Conservation (phyloP, 2,888 invertebrate species). For the Cantharis rustica region DNA sequence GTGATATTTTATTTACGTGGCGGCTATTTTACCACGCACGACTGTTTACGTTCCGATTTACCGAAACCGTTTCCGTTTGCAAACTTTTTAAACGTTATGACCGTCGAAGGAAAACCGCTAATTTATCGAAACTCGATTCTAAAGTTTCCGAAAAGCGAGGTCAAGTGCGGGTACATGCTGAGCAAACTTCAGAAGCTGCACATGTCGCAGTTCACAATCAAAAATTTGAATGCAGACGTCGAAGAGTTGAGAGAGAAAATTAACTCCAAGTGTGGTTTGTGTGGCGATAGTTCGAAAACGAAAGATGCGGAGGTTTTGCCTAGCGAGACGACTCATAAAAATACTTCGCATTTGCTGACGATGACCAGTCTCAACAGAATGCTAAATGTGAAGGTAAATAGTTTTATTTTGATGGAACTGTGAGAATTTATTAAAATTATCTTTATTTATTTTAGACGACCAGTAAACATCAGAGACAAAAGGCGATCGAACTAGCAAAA, state of each 20-base stretch:
- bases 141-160: slow-evolving; percentile 64
- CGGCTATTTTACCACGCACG: slow-evolving; percentile 75
- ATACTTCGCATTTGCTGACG: slow-evolving; percentile 52
- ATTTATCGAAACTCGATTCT: slow-evolving; percentile 55
- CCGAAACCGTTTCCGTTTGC: slow-evolving; percentile 46
- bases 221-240: slow-evolving; percentile 69
- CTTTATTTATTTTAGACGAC: slow-evolving; percentile 44
- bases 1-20: slow-evolving; percentile 87
- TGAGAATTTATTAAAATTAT: no score
- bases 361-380: slow-evolving; percentile 55
- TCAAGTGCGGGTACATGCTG: slow-evolving; percentile 74
- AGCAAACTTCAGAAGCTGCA: slow-evolving; percentile 72
- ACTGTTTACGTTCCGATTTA: slow-evolving; percentile 53
- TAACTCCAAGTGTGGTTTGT: slow-evolving; percentile 40
- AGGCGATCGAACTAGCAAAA: slow-evolving; percentile 67
- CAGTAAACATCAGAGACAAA: slow-evolving; percentile 66
- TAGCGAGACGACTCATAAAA: slow-evolving; percentile 40
- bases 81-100: slow-evolving; percentile 47
- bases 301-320: slow-evolving; percentile 16
- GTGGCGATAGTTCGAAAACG: slow-evolving; percentile 18
- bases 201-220: slow-evolving; percentile 72
- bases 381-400: slow-evolving; percentile 41
- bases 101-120: slow-evolving; percentile 42
- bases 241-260: slow-evolving; percentile 58
- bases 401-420: no score